Base-by-base conservation (phyloP, 2,113 vertebrate species). In the Morone saxatilis region DNA sequence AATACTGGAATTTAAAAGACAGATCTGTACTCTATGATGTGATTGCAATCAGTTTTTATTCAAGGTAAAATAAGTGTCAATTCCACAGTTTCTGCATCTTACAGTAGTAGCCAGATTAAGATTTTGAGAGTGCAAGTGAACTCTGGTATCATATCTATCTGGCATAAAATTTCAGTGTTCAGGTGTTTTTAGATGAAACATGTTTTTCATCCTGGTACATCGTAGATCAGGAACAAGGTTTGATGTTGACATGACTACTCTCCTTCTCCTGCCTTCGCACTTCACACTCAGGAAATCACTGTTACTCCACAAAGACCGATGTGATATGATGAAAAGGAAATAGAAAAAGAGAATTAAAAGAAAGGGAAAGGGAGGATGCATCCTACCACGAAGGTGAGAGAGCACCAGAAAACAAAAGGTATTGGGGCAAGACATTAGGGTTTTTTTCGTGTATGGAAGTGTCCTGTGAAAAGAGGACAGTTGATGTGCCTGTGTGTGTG, bases 111-210 rank as follows among this genome's bases (percentile, higher is more conserved):
- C 13, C 17, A 4, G 41, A 36, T 16, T 45, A 22, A 80, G 48
- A 45, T 38, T 17, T 0, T 41, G 31, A 47, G 41, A 50, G 47
- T 38, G 31, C 22, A 63, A 7, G 74, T 56, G 38, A 71, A 36
- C 36, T 43, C 6, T 14, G 2, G 12, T 7, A 13, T 20, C 47
- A 47, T 0, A 43, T 63, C 8, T 17, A 11, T 68, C 72, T 84
- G 36, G 41, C 36, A 60, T 16, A 54, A 40, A 10, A 67, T 66
- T 36, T 71, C 11, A 36, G 41, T 71, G 41, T 47, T 79, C 19
- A 16, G 56, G 67, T 84, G 74, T 80, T 86, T 86, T 81, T 76
- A 80, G 68, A 85, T 84, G 7, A 84, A 74, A 75, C 54, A 3
- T 16, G 54, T 56, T 66, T 71, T 43, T 66, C 66, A 63, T 88